A percentile compares a stretch with the other conserved stretches of the same genome.
Evolutionary conservation across 2,113 vertebrate species (phyloP).

Genomic region (Garra rufa): DNA sequence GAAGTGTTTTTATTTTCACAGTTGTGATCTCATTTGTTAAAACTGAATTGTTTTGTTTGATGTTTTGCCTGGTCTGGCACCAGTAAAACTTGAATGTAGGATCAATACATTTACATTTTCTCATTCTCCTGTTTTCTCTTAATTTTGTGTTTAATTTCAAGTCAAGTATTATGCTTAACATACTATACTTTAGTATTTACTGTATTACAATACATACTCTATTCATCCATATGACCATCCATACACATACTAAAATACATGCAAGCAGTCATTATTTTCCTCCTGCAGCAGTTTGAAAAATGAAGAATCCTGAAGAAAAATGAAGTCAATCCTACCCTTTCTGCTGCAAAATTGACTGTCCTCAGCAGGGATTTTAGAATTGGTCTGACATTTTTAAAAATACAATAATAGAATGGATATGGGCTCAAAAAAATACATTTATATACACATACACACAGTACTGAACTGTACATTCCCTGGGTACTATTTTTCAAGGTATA

Average conservation of each 20-base stretch:
- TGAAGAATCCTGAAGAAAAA: too few species aligned
- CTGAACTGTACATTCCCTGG: neutral
- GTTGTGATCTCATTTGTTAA: constrained; percentile 59
- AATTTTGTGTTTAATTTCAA: neutral
- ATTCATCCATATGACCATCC: too few species aligned
- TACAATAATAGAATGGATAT: constrained; percentile 31
- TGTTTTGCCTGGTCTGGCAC: constrained; percentile 65
- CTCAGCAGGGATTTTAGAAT: neutral
- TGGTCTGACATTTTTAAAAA: neutral
- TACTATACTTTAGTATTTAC: too few species aligned
- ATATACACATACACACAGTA: too few species aligned
- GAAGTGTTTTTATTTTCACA: constrained; percentile 18
- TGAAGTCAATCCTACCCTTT: neutral
- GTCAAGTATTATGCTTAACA: neutral
- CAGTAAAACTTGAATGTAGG: constrained; percentile 67
- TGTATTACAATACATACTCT: too few species aligned
- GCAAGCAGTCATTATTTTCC: neutral
- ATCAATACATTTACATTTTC: constrained; percentile 65
- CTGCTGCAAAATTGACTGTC: neutral
- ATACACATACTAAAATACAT: neutral
- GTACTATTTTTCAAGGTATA: neutral
- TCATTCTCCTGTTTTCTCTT: constrained; percentile 30
- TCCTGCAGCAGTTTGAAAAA: neutral
- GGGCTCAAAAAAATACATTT: too few species aligned
- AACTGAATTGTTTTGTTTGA: constrained; percentile 50